Base-by-base conservation (phyloP, 2,888 invertebrate species). In the Unio pictorum region DNA sequence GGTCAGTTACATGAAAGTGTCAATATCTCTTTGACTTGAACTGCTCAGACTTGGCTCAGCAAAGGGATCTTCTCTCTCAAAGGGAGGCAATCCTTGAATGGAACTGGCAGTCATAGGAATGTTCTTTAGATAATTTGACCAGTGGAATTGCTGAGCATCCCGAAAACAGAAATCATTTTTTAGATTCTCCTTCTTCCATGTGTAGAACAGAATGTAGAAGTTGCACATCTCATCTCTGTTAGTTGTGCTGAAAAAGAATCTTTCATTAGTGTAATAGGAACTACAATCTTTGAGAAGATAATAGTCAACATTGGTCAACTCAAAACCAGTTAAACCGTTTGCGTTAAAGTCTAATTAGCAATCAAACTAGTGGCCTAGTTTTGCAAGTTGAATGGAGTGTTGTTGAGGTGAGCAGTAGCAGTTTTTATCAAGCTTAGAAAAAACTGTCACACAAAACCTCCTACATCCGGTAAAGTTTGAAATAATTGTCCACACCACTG, bases 201-300 rank as follows among this genome's bases (percentile, higher is more conserved):
- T 86, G 74, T 84, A 83, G 71, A 85, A 87, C 74, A 87, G 77
- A 58, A 88, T 81, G 78, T 88, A 88, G 72, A 88, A 88, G 69
- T 88, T 88, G 67, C 88, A 88, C 88, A 88, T 88, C 73, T 88
- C 88, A 72, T 88, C 87, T 23, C 74, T 66, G 69, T 87, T 81
- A 4, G 78, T 80, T 4, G 84, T 69, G 54, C 86, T 86, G 75
- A 26, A 75, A 61, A 45, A 45, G 15, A 45, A 45, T 15, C 45
- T 11, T 15, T 45, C 45, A 45, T 45, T 45, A 1, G 11, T 45
- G 45, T 45, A 3, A 45, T 45, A 45, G 45, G 45, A 45, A 45
- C 15, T 45, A 45, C 45, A 59, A 20, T 18, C 7, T 58, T 58
- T 34, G 8, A 34, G 34, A 34, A 1, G 1, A 8, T 8, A 0